Percentiles rank a stretch among this genome's conserved stretches.
Conservation (phyloP, 2,797 vertebrate genomes). For the Muscicapa striata region DNA sequence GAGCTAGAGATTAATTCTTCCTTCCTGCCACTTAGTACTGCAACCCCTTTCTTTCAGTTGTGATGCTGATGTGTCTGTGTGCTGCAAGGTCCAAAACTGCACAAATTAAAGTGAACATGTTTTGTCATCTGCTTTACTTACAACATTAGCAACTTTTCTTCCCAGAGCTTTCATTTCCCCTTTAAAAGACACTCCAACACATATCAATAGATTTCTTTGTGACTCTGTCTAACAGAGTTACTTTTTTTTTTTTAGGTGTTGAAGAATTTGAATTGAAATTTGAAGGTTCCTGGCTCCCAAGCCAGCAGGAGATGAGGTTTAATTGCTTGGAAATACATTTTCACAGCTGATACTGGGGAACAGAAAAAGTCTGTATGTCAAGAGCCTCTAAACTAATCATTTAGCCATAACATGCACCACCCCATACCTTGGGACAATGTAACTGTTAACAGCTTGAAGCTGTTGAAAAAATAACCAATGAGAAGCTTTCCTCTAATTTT, state of each 20-base stretch:
- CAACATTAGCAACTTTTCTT: conserved; percentile 36
- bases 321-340: conserved; percentile 83
- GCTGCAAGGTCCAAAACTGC: conserved; percentile 16
- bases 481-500: conserved; percentile 62
- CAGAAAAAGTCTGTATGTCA: conserved; percentile 75
- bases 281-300: conserved; percentile 76
- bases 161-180: conserved; percentile 10
- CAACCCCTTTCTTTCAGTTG: not conserved
- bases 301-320: conserved; percentile 78
- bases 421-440: conserved; percentile 68
- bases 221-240: conserved; percentile 60
- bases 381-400: conserved; percentile 77
- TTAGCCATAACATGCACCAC: conserved; percentile 73
- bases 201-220: conserved; percentile 78
- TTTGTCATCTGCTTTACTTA: conserved; percentile 57
- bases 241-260: conserved; percentile 64
- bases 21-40: not conserved
- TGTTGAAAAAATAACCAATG: conserved; percentile 70
- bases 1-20: not conserved
- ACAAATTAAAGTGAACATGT: conserved; percentile 40
- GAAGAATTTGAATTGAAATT: conserved; percentile 78
- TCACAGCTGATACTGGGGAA: conserved; percentile 76
- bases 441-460: conserved; percentile 78
- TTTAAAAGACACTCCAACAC: conserved; percentile 58
- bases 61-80: not conserved